Evolutionary conservation across 1,140 invertebrate species (phyloP).

Genomic region (Heterodera schachtii): DNA sequence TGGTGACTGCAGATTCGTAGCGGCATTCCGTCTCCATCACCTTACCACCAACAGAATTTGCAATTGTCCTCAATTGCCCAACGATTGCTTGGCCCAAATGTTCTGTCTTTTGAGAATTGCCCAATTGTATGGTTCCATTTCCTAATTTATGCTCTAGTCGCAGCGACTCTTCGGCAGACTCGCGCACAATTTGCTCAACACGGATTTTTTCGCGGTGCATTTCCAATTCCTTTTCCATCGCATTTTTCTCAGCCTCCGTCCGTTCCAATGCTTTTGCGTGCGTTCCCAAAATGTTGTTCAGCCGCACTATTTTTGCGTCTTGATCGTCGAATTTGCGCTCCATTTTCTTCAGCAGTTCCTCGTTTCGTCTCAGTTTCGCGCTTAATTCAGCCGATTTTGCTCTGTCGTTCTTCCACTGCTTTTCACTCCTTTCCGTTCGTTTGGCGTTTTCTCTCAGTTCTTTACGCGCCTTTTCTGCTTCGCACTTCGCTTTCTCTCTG

Average conservation of each 20-base stretch:
- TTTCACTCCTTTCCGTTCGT: constrained; percentile 4
- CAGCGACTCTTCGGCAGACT: constrained; percentile 33
- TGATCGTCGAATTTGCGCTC: constrained; percentile 60
- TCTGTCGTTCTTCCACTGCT: constrained; percentile 31
- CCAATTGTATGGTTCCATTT: too few relatives aligned
- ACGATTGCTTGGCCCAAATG: too few relatives aligned
- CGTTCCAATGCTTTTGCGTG: constrained; percentile 50
- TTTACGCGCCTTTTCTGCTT: background rate
- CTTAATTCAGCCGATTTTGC: constrained; percentile 41
- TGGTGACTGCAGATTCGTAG: background rate
- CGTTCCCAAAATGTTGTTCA: constrained; percentile 48
- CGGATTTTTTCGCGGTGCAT: constrained; percentile 30
- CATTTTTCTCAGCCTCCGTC: constrained; percentile 46
- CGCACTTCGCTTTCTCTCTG: background rate
- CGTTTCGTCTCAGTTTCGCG: constrained; percentile 53
- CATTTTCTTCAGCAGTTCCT: constrained; percentile 55
- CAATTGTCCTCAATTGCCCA: too few relatives aligned
- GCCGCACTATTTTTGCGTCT: constrained; percentile 57
- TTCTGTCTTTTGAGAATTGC: too few relatives aligned
- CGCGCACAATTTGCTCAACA: constrained; percentile 25
- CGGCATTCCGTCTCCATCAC: too few relatives aligned
- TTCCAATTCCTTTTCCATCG: constrained; percentile 40
- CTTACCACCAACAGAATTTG: too few relatives aligned
- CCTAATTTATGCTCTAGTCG: background rate
- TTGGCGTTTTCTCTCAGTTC: constrained; percentile 7